Evolutionary conservation across 53 echinoderm and acorn worm species (phyloP).

Genomic region (Hippasteria phrygiana): DNA sequence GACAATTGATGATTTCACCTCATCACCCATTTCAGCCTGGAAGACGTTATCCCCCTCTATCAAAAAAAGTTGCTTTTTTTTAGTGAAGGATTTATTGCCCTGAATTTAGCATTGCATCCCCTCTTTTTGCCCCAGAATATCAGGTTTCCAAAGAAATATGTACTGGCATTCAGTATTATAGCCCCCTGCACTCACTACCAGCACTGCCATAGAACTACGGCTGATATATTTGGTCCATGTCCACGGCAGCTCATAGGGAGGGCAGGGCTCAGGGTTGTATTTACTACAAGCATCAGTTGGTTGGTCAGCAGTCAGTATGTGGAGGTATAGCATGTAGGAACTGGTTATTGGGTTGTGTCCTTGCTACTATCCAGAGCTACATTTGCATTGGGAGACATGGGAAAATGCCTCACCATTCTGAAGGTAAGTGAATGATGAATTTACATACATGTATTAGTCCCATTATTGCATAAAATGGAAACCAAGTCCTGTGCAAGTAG

Average conservation of each 20-base stretch:
- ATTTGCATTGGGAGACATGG: constrained; percentile 44
- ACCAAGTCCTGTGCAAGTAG: too few species aligned
- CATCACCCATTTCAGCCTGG: too few species aligned
- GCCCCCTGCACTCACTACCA: neutral
- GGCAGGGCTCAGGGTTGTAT: neutral
- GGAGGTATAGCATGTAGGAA: neutral
- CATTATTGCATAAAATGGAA: too few species aligned
- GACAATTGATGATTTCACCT: too few species aligned
- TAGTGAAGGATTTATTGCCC: constrained; percentile 30
- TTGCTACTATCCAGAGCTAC: neutral
- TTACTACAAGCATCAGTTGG: neutral
- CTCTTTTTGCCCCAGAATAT: constrained; percentile 50
- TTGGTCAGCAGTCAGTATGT: constrained; percentile 4
- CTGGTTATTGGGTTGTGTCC: neutral
- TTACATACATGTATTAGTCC: too few species aligned
- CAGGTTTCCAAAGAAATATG: constrained; percentile 46
- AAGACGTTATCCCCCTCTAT: neutral
- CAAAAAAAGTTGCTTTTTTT: neutral
- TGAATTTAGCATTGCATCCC: neutral
- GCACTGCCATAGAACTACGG: neutral
- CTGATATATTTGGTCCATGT: neutral
- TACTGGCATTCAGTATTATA: neutral
- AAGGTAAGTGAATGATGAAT: constrained; percentile 30
- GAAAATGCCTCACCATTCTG: constrained; percentile 53
- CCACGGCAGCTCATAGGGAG: neutral